Conservation (phyloP, 2,113 vertebrate species). For the Equus quagga region DNA sequence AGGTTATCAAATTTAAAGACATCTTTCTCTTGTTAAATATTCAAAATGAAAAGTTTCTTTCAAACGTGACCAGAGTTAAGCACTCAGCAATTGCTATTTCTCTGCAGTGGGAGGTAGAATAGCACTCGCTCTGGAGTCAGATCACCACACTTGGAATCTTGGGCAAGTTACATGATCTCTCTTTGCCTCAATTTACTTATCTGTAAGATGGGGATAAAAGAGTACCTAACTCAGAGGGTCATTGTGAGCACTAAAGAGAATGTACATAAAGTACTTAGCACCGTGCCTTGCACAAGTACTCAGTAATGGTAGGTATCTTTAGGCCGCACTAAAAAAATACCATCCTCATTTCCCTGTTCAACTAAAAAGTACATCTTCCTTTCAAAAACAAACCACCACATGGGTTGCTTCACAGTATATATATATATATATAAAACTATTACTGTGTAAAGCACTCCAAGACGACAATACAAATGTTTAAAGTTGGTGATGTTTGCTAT, state of each 20-base stretch:
- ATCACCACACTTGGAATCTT: neutral
- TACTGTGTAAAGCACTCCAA: neutral
- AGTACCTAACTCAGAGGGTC: neutral
- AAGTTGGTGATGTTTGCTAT: neutral
- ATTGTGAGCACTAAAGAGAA: slow-evolving; percentile 13
- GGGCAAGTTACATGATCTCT: neutral
- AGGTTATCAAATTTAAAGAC: slow-evolving; percentile 37
- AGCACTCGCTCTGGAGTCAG: neutral
- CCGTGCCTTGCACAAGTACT: neutral
- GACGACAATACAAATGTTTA: neutral
- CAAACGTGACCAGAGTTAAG: neutral
- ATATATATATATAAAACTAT: neutral
- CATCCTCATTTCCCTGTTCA: neutral
- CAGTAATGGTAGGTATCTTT: neutral
- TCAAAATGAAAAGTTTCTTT: slow-evolving; percentile 39
- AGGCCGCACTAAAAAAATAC: neutral
- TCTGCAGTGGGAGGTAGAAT: neutral
- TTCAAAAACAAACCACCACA: slow-evolving; percentile 13
- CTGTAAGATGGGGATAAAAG: neutral
- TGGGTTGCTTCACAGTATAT: neutral
- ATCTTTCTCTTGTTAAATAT: neutral
- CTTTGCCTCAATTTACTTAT: slow-evolving; percentile 9
- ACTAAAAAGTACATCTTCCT: neutral
- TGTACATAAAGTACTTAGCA: neutral
- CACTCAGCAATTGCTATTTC: neutral